A percentile compares a stretch with the other conserved stretches of the same genome.
These are phyloP conservation scores for Bos indicus DNA, from an alignment of 2,113 vertebrate species.

Conservation along the genomic window DNA sequence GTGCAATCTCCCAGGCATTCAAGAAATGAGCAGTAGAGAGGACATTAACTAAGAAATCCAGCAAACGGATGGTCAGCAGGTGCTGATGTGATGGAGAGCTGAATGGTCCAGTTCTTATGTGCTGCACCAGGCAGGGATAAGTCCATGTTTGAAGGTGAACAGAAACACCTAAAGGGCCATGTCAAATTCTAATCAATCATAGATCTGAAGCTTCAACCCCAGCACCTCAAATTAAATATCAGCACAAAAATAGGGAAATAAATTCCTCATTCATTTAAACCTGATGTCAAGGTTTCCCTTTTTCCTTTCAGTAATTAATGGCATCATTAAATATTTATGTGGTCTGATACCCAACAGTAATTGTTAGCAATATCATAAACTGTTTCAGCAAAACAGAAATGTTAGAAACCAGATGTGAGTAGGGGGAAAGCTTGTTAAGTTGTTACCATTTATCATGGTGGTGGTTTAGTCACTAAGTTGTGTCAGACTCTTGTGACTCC, in stretches of 20 bases:
- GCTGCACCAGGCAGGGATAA: neutral
- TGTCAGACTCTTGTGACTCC: neutral
- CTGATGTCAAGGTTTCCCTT: slow-evolving; percentile 24
- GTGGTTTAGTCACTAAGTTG: neutral
- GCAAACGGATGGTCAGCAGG: slow-evolving; percentile 63
- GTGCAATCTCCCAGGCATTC: slow-evolving; percentile 77
- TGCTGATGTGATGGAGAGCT: slow-evolving; percentile 45
- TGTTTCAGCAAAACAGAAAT: slow-evolving; percentile 34
- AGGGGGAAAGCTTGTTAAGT: neutral
- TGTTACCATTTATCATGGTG: neutral
- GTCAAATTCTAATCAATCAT: slow-evolving; percentile 20
- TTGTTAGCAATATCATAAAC: slow-evolving; percentile 41
- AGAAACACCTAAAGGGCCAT: neutral
- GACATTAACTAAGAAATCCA: slow-evolving; percentile 68
- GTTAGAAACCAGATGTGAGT: neutral
- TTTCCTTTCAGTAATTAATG: slow-evolving; percentile 54
- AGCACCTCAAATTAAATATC: slow-evolving; percentile 47
- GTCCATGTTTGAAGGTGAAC: slow-evolving; percentile 5
- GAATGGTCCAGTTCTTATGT: neutral
- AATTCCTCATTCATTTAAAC: slow-evolving; percentile 29
- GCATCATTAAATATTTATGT: slow-evolving; percentile 53
- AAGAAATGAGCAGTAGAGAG: slow-evolving; percentile 67
- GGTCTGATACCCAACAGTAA: neutral
- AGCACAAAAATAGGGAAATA: slow-evolving; percentile 37
- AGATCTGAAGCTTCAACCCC: neutral